Conservation (phyloP, 2,113 vertebrate species). For the Salvelinus sp. region DNA sequence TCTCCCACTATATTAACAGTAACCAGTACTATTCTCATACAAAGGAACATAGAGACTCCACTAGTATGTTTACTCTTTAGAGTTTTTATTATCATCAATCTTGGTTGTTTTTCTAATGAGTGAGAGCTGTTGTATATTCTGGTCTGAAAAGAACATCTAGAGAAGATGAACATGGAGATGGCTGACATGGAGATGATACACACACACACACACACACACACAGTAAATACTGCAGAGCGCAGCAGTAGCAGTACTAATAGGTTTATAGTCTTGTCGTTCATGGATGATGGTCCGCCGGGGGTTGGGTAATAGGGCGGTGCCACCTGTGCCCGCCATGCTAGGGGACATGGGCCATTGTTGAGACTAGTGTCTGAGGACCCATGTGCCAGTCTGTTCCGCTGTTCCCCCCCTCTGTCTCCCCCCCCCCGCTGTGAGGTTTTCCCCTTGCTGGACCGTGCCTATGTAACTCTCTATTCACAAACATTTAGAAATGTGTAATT, state of each 20-base stretch:
- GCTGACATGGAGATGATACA: not conserved
- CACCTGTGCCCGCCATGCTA: too few relatives aligned
- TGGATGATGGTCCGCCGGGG: too few relatives aligned
- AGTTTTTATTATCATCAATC: not conserved
- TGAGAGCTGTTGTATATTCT: not conserved
- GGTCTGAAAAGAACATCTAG: not conserved
- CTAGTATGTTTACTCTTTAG: not conserved
- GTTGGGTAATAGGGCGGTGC: too few relatives aligned
- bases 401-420: not conserved
- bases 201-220: slow-evolving; percentile 9
- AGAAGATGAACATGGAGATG: not conserved
- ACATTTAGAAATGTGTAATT: slow-evolving; percentile 13
- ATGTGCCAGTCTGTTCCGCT: not conserved
- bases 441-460: slow-evolving; percentile 2
- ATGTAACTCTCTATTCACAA: slow-evolving; percentile 8
- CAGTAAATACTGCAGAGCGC: too few relatives aligned
- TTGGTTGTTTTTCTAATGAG: not conserved
- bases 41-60: too few relatives aligned
- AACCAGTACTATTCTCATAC: too few relatives aligned
- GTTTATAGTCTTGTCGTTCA: too few relatives aligned
- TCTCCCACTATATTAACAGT: too few relatives aligned
- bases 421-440: slow-evolving; percentile 16
- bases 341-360: slow-evolving; percentile 4
- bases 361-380: slow-evolving; percentile 38
- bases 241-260: too few relatives aligned